Evolutionary conservation across 2,888 invertebrate species (phyloP).

Genomic region (Tuta absoluta): DNA sequence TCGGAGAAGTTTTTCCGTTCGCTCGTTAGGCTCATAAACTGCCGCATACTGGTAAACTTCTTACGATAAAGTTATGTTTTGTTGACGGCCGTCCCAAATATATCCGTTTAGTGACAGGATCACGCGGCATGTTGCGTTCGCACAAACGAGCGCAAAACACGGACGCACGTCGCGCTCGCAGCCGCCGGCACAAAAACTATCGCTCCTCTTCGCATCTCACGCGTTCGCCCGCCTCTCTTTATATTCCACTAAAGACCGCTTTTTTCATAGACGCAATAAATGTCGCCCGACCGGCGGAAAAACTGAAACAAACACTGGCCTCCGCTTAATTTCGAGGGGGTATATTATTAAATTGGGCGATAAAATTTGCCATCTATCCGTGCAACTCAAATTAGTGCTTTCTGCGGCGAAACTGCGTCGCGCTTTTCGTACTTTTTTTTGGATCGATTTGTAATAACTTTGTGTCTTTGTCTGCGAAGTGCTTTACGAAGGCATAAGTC

Average conservation of each 20-base stretch:
- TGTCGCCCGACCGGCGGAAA: constrained; percentile 47
- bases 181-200: constrained; percentile 54
- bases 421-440: constrained; percentile 39
- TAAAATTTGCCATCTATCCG: constrained; percentile 55
- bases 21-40: constrained; percentile 16
- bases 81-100: constrained; percentile 31
- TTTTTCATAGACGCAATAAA: constrained; percentile 56
- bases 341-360: constrained; percentile 55
- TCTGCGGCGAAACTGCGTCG: constrained; percentile 35
- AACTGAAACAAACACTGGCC: constrained; percentile 46
- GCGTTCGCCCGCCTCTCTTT: constrained; percentile 39
- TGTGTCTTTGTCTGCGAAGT: constrained; percentile 48
- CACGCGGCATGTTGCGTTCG: constrained; percentile 43
- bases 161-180: constrained; percentile 42
- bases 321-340: constrained; percentile 44
- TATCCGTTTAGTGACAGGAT: constrained; percentile 43
- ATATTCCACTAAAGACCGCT: constrained; percentile 59
- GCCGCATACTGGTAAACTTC: neutral
- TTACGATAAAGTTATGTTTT: constrained; percentile 18
- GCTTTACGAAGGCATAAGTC: constrained; percentile 52
- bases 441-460: constrained; percentile 33
- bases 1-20: constrained; percentile 9
- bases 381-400: constrained; percentile 42
- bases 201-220: constrained; percentile 57
- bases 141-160: constrained; percentile 52